A percentile compares a stretch with the other conserved stretches of the same genome.
Evolutionary conservation across 2,113 vertebrate genomes (phyloP).

Genomic region (Eurypyga helias): DNA sequence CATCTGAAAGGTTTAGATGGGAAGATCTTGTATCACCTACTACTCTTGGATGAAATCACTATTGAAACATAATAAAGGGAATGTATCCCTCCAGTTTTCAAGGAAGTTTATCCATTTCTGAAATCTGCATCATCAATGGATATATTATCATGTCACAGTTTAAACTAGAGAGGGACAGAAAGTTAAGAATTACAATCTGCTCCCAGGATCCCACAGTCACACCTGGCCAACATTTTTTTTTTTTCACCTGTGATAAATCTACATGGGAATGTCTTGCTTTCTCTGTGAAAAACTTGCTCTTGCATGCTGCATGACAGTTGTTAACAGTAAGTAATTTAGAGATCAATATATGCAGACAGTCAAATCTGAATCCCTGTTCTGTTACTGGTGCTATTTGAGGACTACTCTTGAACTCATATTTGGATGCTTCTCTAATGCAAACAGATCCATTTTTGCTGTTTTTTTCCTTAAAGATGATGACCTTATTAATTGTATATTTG

Average conservation of each 20-base stretch:
- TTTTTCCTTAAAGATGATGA: not conserved
- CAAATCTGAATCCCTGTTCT: not conserved
- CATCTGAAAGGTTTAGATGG: not conserved
- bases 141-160: not conserved
- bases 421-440: not conserved
- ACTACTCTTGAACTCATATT: not conserved
- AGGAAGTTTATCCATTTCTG: not conserved
- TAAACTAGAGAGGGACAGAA: not conserved
- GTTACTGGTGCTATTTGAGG: not conserved
- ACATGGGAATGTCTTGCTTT: not conserved
- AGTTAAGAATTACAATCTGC: not conserved
- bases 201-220: not conserved
- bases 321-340: not conserved
- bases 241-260: not conserved
- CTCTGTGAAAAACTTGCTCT: not conserved
- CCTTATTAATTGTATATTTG: not conserved
- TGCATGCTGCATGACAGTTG: not conserved
- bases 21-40: not conserved
- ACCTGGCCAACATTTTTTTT: not conserved
- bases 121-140: not conserved
- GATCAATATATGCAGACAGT: not conserved
- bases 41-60: not conserved
- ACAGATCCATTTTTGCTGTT: not conserved
- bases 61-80: not conserved
- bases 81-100: not conserved